These are phyloP conservation scores for Stramonita haemastoma DNA, from an alignment of 2,888 invertebrate species.

Conservation along the genomic window DNA sequence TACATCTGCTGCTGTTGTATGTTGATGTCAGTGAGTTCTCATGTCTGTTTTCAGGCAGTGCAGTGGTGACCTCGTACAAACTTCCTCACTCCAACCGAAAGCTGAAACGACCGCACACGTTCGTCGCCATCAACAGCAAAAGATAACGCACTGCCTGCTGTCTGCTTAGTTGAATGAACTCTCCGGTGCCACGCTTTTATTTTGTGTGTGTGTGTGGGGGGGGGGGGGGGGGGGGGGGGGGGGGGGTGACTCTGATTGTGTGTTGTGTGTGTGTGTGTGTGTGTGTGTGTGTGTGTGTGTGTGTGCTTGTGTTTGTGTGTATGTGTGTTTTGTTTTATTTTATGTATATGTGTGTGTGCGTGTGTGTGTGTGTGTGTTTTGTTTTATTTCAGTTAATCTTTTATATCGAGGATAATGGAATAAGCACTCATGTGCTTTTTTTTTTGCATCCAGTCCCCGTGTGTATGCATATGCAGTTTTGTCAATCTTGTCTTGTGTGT, in stretches of 20 bases:
- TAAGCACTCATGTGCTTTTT: no score
- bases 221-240: neutral
- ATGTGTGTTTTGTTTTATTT: neutral
- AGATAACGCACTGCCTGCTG: neutral
- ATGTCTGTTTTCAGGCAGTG: neutral
- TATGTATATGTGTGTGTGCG: neutral
- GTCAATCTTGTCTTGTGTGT: neutral
- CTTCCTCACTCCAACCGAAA: neutral
- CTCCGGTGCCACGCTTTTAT: no score
- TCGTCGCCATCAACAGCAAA: slow-evolving; percentile 1
- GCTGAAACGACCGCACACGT: neutral
- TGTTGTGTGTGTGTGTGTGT: no score
- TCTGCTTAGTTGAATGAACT: no score
- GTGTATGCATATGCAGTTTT: neutral
- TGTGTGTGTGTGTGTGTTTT: neutral
- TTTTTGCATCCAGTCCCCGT: no score
- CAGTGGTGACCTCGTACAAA: neutral
- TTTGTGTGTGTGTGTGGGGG: no score
- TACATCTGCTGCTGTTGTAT: no score
- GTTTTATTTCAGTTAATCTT: neutral
- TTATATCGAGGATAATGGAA: no score
- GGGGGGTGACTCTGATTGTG: neutral
- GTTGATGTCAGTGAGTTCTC: neutral
- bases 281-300: neutral
- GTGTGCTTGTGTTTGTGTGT: neutral